Evolutionary conservation across 1,140 invertebrate genomes (phyloP).

Genomic region (Sinonovacula constricta): DNA sequence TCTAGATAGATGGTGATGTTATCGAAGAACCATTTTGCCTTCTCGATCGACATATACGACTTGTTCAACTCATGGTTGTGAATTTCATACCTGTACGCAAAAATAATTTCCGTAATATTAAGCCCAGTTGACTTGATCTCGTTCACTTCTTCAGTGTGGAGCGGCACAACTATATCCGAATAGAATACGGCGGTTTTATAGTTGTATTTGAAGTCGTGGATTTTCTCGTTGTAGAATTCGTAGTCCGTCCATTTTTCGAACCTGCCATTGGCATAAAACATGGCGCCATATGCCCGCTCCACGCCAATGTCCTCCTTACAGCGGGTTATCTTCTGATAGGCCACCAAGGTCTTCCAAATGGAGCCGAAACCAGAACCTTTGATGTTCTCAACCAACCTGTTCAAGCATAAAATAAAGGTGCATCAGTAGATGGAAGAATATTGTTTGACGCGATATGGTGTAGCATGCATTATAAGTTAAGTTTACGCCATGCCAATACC

Average conservation of each 20-base stretch:
- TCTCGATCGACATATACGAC: constrained; percentile 27
- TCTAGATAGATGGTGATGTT: constrained; percentile 71
- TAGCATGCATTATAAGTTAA: too few relatives aligned
- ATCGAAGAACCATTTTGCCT: constrained; percentile 68
- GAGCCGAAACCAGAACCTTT: constrained; percentile 60
- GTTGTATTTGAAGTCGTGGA: constrained; percentile 41
- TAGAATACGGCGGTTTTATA: constrained; percentile 47
- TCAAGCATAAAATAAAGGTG: too few relatives aligned
- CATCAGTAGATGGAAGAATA: too few relatives aligned
- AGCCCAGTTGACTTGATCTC: constrained; percentile 23
- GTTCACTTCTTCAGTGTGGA: constrained; percentile 33
- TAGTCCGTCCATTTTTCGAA: constrained; percentile 62
- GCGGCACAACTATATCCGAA: constrained; percentile 24
- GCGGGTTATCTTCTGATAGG: constrained; percentile 66
- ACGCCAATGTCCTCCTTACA: constrained; percentile 66
- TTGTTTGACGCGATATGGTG: too few relatives aligned
- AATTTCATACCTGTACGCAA: constrained; percentile 54
- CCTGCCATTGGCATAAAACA: constrained; percentile 62
- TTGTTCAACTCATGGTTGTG: constrained; percentile 43
- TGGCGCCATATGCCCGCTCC: constrained; percentile 63
- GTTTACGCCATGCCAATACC: too few relatives aligned
- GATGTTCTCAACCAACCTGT: constrained; percentile 59
- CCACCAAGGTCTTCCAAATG: constrained; percentile 68
- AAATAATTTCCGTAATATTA: constrained; percentile 55
- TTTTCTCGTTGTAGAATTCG: constrained; percentile 61